phyloP scores from a whole-genome alignment of 2,797 vertebrate species.

The Dromococcyx pavoninus region DNA sequence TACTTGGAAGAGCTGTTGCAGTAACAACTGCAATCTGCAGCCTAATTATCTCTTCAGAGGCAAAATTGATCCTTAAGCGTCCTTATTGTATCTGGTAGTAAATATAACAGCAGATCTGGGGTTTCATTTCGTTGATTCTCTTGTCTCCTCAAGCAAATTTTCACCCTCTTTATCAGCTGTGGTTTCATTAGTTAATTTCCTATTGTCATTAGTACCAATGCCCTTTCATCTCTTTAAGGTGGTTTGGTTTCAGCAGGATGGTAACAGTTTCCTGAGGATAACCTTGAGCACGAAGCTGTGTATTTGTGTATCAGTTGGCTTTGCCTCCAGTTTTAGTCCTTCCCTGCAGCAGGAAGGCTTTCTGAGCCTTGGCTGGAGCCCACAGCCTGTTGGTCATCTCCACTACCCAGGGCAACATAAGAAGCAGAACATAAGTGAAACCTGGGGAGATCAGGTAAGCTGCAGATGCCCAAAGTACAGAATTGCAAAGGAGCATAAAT shows the following conservation, averaged over 20 bases:
- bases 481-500: neutral
- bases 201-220: neutral
- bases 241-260: neutral
- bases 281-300: neutral
- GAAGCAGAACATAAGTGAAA: neutral
- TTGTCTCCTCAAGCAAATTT: neutral
- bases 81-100: neutral
- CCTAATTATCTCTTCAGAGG: neutral
- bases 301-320: neutral
- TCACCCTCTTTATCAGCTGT: neutral
- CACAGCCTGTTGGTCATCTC: neutral
- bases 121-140: neutral
- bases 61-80: neutral
- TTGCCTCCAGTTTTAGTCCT: neutral
- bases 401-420: fast-evolving
- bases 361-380: neutral
- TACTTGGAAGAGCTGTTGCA: neutral
- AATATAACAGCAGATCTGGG: neutral
- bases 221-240: neutral
- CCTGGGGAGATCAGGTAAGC: neutral
- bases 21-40: neutral
- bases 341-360: neutral
- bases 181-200: neutral
- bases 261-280: neutral
- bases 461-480: neutral